phyloP scores from a whole-genome alignment of 2,113 vertebrate genomes.

The Cyprinodon variegatus region DNA sequence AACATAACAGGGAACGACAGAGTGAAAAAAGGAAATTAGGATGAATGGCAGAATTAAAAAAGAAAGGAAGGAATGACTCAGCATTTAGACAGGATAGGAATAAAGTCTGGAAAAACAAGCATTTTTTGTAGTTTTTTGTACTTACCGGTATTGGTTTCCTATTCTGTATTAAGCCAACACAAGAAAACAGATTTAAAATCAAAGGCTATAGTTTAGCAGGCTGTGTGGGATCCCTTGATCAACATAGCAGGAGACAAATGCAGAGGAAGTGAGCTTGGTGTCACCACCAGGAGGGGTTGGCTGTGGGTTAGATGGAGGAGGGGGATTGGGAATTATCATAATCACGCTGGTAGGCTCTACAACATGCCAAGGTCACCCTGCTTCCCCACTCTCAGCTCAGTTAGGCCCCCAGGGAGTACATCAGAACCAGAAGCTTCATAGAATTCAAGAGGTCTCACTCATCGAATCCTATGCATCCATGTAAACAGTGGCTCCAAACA shows the following conservation, averaged over 20 bases:
- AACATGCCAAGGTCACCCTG: conserved; percentile 71
- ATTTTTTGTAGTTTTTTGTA: too few relatives aligned
- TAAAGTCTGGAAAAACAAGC: too few relatives aligned
- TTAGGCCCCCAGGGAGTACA: conserved; percentile 44
- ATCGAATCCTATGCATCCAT: not conserved
- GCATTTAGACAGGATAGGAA: too few relatives aligned
- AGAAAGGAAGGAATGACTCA: too few relatives aligned
- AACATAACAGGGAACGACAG: too few relatives aligned
- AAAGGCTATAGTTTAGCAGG: too few relatives aligned
- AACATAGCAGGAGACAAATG: not conserved
- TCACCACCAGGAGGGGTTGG: conserved; percentile 50
- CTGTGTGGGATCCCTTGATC: too few relatives aligned
- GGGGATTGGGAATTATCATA: conserved; percentile 60
- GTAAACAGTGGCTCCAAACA: conserved; percentile 5
- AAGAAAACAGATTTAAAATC: too few relatives aligned
- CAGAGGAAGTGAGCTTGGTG: conserved; percentile 50
- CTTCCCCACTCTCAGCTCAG: conserved; percentile 37
- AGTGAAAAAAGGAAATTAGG: too few relatives aligned
- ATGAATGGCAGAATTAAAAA: too few relatives aligned
- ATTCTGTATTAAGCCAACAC: too few relatives aligned
- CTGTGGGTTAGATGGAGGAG: conserved; percentile 27
- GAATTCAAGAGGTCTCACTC: not conserved
- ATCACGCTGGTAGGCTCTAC: conserved; percentile 60
- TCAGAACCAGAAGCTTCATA: conserved; percentile 34
- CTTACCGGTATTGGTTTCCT: too few relatives aligned